Evolutionary conservation across 2,888 invertebrate species (phyloP).

Genomic region (Drosophila maculinotata): DNA sequence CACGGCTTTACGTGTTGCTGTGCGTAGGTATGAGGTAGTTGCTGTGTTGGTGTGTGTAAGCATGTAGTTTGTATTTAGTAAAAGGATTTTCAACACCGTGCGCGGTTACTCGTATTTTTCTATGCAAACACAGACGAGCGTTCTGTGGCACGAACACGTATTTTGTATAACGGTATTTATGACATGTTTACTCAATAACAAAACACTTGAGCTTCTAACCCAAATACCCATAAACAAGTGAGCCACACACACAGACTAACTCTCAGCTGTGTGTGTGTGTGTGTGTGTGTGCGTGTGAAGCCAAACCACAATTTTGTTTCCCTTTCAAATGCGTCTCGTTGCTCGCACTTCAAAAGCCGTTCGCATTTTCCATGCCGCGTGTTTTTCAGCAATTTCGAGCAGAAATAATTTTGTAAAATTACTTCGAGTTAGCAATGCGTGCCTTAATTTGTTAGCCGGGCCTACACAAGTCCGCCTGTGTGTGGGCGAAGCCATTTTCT

Average conservation of each 20-base stretch:
- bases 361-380: conserved; percentile 25
- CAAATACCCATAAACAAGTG: conserved; percentile 73
- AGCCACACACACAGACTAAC: conserved; percentile 38
- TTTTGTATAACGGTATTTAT: conserved; percentile 73
- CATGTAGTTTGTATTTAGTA: conserved; percentile 70
- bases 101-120: conserved; percentile 49
- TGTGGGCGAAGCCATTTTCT: neutral
- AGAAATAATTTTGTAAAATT: conserved; percentile 40
- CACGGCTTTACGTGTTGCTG: conserved; percentile 47
- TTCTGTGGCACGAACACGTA: conserved; percentile 59
- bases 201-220: conserved; percentile 75
- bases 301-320: conserved; percentile 30
- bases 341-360: conserved; percentile 12
- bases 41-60: conserved; percentile 9
- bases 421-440: conserved; percentile 34
- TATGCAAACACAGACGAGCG: conserved; percentile 65
- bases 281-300: conserved; percentile 5
- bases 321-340: conserved; percentile 17
- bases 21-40: conserved; percentile 3
- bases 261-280: neutral
- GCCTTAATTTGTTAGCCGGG: conserved; percentile 38
- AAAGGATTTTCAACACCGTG: conserved; percentile 64
- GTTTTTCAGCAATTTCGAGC: conserved; percentile 28
- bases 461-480: conserved; percentile 1
- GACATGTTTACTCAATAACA: conserved; percentile 76